Percentiles rank a stretch among this genome's conserved stretches.
phyloP scores from a whole-genome alignment of 2,888 invertebrate genomes.

The Geotrupes spiniger region DNA sequence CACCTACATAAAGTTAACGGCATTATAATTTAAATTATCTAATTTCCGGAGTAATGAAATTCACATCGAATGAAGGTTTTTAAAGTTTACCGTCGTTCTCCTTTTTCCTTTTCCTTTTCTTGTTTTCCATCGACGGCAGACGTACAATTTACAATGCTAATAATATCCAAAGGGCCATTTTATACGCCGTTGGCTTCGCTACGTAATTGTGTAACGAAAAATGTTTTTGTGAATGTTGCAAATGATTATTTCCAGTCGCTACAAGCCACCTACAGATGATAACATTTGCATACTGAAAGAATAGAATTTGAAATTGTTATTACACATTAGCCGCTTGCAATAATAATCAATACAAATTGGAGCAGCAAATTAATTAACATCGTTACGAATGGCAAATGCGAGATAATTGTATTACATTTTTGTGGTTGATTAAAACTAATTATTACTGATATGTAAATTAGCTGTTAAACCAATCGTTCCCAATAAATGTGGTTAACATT shows the following conservation, averaged over 20 bases:
- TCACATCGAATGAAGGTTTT: conserved; percentile 7
- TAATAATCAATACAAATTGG: no score
- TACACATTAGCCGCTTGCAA: no score
- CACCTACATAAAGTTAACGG: background rate
- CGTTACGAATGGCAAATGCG: no score
- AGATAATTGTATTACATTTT: no score
- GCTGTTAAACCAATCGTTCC: no score
- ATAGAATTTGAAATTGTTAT: no score
- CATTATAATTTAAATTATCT: conserved; percentile 7
- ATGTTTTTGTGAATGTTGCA: conserved; percentile 8
- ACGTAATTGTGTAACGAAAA: conserved; percentile 16
- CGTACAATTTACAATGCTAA: conserved; percentile 18
- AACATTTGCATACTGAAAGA: no score
- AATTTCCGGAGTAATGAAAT: conserved; percentile 6
- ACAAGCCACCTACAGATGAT: no score
- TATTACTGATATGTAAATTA: no score
- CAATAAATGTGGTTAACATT: no score
- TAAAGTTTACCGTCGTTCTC: conserved; percentile 6
- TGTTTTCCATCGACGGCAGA: background rate
- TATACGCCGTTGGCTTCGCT: conserved; percentile 14
- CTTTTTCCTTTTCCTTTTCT: conserved; percentile 11
- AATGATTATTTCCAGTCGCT: background rate
- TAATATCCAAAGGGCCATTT: conserved; percentile 15
- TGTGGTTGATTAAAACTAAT: no score
- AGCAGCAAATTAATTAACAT: no score